Base-by-base conservation (phyloP, 2,113 vertebrate genomes). In the Xiphophorus maculatus region DNA sequence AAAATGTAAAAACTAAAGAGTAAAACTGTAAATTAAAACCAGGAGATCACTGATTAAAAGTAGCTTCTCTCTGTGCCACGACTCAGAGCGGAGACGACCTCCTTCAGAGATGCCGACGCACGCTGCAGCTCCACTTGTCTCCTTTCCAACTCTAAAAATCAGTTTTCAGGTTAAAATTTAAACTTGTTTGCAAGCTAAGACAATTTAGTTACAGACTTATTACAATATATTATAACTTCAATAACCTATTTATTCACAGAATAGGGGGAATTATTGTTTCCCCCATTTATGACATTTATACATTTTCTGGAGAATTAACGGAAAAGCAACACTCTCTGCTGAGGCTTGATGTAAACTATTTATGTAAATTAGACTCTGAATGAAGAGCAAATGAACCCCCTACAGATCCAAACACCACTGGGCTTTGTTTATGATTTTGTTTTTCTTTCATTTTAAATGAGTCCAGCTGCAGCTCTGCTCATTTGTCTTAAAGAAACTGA, bases 71-170 rank as follows among this genome's bases (percentile, higher is more conserved):
- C 5, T 17, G 44, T 48, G 44, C 1, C 33, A 4, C 25, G 62
- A 33, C 51, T 84, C 66, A 82, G 63, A 0, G 63, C 70, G 33
- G 76, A 80, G 69, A 69, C 3, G 2, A 82, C 76, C 1, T 81
- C 73, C 40, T 69, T 27, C 85, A 92, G 79, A 0, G 85, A 84
- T 51, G 72, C 84, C 2, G 51, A 58, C 2, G 83, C 87, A 15
- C 66, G 69, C 15, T 61, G 48, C 37, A 90, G 32, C 44, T 84
- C 81, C 13, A 0, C 17, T 64, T 73, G 84, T 78, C 82, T 90
- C 51, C 54, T 75, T 29, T 84, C 40, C 51, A 92, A 54, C 32
- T 86, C 92, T 93, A 71, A 10, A 37, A 63, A 80, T 69, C 32
- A 78, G 14, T 3, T 19, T 5, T 62, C 14, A 5, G 27, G 64